These are phyloP conservation scores for Scaptomyza polygonia DNA, from an alignment of 2,888 invertebrate species.

Conservation along the genomic window DNA sequence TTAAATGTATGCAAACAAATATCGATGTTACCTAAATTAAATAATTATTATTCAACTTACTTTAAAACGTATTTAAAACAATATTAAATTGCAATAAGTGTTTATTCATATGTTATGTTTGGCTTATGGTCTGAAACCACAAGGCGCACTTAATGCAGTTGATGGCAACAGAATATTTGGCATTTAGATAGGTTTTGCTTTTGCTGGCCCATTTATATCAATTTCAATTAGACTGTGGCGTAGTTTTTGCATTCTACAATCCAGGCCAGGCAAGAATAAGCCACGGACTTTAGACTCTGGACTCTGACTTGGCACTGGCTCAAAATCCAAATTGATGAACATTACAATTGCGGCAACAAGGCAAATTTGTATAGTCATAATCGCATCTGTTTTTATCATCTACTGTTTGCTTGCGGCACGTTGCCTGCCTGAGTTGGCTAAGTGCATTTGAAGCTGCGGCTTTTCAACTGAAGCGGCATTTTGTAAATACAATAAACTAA, in stretches of 20 bases:
- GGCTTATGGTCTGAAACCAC: conserved; percentile 34
- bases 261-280: neutral
- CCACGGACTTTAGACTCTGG: neutral
- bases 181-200: conserved; percentile 20
- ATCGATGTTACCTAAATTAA: neutral
- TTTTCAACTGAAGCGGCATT: conserved; percentile 36
- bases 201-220: conserved; percentile 51
- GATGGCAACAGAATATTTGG: conserved; percentile 20
- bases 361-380: conserved; percentile 70
- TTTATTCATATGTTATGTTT: neutral
- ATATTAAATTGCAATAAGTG: neutral
- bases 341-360: conserved; percentile 65
- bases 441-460: conserved; percentile 61
- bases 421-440: conserved; percentile 24
- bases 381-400: conserved; percentile 30
- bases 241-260: conserved; percentile 32
- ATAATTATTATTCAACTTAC: conserved; percentile 16
- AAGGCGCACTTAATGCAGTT: conserved; percentile 83
- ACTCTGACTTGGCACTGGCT: conserved; percentile 52
- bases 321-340: conserved; percentile 66
- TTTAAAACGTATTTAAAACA: neutral
- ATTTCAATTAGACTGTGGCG: conserved; percentile 61
- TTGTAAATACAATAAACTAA: conserved; percentile 50
- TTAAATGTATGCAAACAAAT: too few species aligned
- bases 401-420: conserved; percentile 10